Conservation (phyloP, 2,888 invertebrate genomes). For the Lithophane leautieri region DNA sequence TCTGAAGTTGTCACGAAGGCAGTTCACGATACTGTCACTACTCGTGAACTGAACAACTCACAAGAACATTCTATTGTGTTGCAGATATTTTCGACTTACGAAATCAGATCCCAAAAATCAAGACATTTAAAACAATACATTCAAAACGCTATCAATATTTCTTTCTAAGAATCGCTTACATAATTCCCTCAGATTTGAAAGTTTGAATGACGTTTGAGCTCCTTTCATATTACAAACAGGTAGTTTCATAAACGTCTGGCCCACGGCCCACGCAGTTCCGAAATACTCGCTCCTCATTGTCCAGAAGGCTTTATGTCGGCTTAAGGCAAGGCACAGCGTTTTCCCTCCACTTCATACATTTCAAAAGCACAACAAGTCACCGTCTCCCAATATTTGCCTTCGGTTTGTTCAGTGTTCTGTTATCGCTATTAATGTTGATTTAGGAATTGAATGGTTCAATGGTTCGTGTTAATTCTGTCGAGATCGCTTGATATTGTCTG, state of each 20-base stretch:
- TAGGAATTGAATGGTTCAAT: conserved; percentile 62
- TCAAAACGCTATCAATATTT: conserved; percentile 6
- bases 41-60: conserved; percentile 11
- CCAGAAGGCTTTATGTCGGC: conserved; percentile 77
- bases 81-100: conserved; percentile 5
- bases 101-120: conserved; percentile 1
- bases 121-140: conserved; percentile 21
- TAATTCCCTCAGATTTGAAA: conserved; percentile 55
- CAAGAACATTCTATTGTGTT: conserved; percentile 23
- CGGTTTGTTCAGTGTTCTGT: conserved; percentile 55
- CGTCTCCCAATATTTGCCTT: conserved; percentile 58
- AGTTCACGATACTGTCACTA: conserved; percentile 42
- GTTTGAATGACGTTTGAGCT: conserved; percentile 51
- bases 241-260: conserved; percentile 77
- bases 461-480: conserved; percentile 50
- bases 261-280: conserved; percentile 80
- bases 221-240: conserved; percentile 66
- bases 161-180: conserved; percentile 37
- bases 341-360: conserved; percentile 54
- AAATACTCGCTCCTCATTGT: conserved; percentile 74
- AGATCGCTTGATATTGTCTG: conserved; percentile 53
- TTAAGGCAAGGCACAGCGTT: conserved; percentile 68
- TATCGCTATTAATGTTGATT: conserved; percentile 64
- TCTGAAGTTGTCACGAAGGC: conserved; percentile 57
- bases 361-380: conserved; percentile 68